These are phyloP conservation scores for Drosophila paulistorum DNA, from an alignment of 1,140 invertebrate species.

Conservation along the genomic window DNA sequence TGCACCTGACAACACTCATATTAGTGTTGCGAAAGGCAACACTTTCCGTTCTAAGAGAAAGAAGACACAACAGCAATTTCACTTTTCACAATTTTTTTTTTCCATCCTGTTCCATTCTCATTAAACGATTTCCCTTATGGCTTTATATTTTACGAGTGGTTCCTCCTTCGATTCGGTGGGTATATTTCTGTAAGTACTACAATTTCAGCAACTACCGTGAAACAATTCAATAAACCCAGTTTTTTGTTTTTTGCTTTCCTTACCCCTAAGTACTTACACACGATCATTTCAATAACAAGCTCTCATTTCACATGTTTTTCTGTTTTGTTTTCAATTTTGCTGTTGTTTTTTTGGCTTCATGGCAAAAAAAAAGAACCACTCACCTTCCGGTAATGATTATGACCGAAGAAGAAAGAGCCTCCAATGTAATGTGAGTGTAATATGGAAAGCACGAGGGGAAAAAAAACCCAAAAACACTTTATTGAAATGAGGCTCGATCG, in stretches of 20 bases:
- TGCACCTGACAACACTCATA: neutral
- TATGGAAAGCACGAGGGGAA: constrained; percentile 29
- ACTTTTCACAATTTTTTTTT: constrained; percentile 2
- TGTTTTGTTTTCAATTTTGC: neutral
- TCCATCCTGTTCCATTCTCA: neutral
- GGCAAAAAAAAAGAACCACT: constrained; percentile 34
- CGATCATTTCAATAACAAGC: constrained; percentile 69
- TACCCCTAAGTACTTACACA: constrained; percentile 15
- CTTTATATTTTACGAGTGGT: neutral
- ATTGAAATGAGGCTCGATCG: constrained; percentile 72
- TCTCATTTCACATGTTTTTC: constrained; percentile 37
- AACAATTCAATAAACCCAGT: constrained; percentile 74
- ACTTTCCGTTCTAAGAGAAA: too few relatives aligned
- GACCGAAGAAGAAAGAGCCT: constrained; percentile 23
- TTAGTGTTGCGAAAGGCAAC: neutral
- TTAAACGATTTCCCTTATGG: constrained; percentile 39
- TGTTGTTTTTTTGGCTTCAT: constrained; percentile 19
- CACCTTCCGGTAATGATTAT: constrained; percentile 74
- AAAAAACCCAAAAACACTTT: constrained; percentile 50
- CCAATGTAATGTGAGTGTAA: constrained; percentile 48
- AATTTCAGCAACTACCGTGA: constrained; percentile 40
- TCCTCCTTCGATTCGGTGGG: constrained; percentile 1
- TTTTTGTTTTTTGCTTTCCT: constrained; percentile 4
- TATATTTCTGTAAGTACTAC: constrained; percentile 23
- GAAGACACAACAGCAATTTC: neutral